These are phyloP conservation scores for Chiloscyllium plagiosum DNA, from an alignment of 2,113 vertebrate species.

Conservation along the genomic window DNA sequence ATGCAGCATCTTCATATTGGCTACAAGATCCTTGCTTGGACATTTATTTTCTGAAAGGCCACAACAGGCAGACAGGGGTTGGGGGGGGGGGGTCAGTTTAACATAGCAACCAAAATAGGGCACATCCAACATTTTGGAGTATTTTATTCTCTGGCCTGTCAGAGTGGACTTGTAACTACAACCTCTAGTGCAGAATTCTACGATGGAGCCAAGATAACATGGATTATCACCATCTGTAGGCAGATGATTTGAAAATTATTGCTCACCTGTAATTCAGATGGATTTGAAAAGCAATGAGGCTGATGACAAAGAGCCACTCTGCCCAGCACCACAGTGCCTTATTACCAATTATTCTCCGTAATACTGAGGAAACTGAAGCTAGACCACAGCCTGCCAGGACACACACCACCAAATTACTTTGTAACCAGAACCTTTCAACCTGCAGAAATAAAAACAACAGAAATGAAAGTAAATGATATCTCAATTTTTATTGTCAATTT, in stretches of 20 bases:
- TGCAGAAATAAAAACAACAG: slow-evolving; percentile 46
- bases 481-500: neutral
- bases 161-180: neutral
- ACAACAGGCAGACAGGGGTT: neutral
- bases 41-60: neutral
- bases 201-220: neutral
- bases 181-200: neutral
- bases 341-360: slow-evolving; percentile 50
- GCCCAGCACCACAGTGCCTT: slow-evolving; percentile 50
- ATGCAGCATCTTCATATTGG: neutral
- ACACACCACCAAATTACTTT: slow-evolving; percentile 78
- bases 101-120: neutral
- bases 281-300: slow-evolving; percentile 63
- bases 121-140: neutral
- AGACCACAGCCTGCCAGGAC: slow-evolving; percentile 81
- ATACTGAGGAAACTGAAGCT: slow-evolving; percentile 48
- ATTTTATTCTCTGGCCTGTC: neutral
- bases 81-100: neutral
- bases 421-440: slow-evolving; percentile 97
- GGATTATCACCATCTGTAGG: neutral
- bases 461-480: neutral
- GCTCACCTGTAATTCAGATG: slow-evolving; percentile 78
- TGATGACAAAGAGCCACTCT: slow-evolving; percentile 69
- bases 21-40: neutral
- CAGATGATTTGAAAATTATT: neutral